phyloP scores from a whole-genome alignment of 2,113 vertebrate species.

The Parus major region DNA sequence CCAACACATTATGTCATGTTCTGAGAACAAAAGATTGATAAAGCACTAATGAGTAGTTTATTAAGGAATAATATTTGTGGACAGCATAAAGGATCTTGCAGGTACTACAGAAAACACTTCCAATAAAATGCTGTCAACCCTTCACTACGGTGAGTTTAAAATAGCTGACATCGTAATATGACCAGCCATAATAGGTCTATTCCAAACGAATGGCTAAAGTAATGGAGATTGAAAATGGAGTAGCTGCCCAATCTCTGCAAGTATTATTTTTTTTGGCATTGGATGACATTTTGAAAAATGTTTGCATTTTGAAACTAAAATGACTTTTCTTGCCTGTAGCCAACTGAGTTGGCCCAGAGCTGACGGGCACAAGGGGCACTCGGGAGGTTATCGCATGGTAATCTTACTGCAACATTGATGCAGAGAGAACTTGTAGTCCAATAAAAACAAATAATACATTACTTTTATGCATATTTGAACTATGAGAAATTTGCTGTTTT shows the following conservation, averaged over 20 bases:
- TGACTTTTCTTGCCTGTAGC: conserved; percentile 27
- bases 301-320: conserved; percentile 43
- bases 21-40: neutral
- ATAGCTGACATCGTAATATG: conserved; percentile 18
- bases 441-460: conserved; percentile 25
- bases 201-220: conserved; percentile 18
- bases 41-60: neutral
- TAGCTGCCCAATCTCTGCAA: neutral
- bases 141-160: neutral
- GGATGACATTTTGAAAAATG: conserved; percentile 41
- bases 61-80: neutral
- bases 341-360: neutral
- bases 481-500: neutral
- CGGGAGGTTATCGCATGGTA: neutral
- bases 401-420: neutral
- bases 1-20: neutral
- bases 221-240: conserved; percentile 40
- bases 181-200: neutral
- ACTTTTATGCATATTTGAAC: neutral
- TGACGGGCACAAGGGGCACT: neutral
- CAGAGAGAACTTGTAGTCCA: neutral
- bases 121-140: neutral
- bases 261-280: neutral
- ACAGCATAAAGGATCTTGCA: neutral
- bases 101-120: neutral